Conservation (phyloP, 2,113 vertebrate genomes). For the Chamaetylas fuelleborni region DNA sequence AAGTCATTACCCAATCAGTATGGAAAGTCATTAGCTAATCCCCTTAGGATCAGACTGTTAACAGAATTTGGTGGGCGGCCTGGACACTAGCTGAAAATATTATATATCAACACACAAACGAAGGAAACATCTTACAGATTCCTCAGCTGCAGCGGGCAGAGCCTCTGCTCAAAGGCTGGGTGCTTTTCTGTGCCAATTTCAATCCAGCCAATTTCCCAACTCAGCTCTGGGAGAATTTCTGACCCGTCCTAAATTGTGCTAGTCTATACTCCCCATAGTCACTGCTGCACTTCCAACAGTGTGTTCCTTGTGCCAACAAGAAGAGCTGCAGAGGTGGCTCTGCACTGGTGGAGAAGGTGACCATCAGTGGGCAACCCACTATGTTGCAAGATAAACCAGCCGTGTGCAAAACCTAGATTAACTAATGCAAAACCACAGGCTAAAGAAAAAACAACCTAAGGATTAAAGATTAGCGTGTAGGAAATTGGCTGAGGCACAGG, state of each 20-base stretch:
- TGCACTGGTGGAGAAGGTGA: background rate
- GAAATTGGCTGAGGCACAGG: background rate
- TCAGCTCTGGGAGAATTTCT: background rate
- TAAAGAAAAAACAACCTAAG: background rate
- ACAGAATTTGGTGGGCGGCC: slow-evolving; percentile 28
- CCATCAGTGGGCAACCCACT: background rate
- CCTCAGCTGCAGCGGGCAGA: background rate
- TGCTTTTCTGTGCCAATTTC: background rate
- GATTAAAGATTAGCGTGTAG: background rate
- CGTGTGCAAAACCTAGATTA: background rate
- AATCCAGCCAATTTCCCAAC: background rate
- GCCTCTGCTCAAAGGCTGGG: background rate
- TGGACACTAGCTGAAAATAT: background rate
- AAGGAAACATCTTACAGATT: background rate
- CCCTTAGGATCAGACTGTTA: slow-evolving; percentile 16
- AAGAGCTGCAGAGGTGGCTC: background rate
- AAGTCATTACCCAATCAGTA: slow-evolving; percentile 58
- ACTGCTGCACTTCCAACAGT: background rate
- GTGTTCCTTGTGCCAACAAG: background rate
- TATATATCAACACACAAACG: background rate
- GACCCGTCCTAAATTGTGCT: background rate
- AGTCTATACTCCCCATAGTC: background rate
- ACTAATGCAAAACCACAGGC: background rate
- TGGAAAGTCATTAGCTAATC: slow-evolving; percentile 61
- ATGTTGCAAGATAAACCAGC: background rate